Evolutionary conservation across 2,888 invertebrate genomes (phyloP).

Genomic region (Eilema caniola): DNA sequence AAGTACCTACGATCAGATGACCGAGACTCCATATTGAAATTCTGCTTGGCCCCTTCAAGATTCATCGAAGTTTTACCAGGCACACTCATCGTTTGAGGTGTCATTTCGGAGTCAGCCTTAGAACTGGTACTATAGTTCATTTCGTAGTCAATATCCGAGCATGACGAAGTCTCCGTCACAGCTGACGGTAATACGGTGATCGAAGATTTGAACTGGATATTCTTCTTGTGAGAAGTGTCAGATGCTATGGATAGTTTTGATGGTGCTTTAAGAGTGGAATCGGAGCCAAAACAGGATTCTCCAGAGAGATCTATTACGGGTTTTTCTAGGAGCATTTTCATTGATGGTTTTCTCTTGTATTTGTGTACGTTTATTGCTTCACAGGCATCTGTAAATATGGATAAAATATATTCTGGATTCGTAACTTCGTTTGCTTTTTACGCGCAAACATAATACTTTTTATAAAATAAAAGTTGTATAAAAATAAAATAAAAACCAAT

Average conservation of each 20-base stretch:
- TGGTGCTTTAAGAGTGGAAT: neutral
- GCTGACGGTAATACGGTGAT: conserved; percentile 35
- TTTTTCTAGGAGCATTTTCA: conserved; percentile 1
- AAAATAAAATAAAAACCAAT: too few species aligned
- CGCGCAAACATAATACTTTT: too few species aligned
- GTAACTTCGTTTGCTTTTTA: too few species aligned
- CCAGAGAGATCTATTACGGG: neutral
- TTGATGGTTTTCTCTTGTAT: neutral
- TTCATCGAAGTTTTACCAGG: conserved; percentile 1
- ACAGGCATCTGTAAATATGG: conserved; percentile 35
- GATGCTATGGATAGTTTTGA: conserved; percentile 2
- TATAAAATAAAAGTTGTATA: neutral
- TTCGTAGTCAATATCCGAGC: conserved; percentile 26
- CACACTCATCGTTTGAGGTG: neutral
- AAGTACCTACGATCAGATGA: conserved; percentile 6
- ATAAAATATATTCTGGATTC: neutral
- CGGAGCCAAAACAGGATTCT: conserved; percentile 1
- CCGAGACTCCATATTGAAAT: neutral
- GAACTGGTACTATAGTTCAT: conserved; percentile 9
- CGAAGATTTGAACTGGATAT: conserved; percentile 36
- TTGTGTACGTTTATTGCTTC: conserved; percentile 18
- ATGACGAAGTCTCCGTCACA: conserved; percentile 26
- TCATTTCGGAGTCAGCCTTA: neutral
- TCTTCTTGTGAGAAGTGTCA: conserved; percentile 10
- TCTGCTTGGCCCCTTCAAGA: neutral